Percentiles rank a stretch among this genome's conserved stretches.
phyloP scores from a whole-genome alignment of 1,140 invertebrate species.

The Trichonephila inaurata region DNA sequence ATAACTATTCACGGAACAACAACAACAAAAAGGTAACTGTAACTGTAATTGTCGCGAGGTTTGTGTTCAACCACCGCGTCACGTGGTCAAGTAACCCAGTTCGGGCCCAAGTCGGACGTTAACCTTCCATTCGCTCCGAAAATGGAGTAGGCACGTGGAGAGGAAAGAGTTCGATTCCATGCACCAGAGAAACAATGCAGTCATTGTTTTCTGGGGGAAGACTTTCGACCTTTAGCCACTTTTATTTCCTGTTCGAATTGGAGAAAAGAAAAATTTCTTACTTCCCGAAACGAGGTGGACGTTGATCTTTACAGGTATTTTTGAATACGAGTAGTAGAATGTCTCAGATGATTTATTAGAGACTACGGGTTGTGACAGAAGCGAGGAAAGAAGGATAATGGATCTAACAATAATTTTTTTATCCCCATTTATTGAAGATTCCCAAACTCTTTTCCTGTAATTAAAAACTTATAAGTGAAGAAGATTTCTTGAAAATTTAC shows the following conservation, averaged over 20 bases:
- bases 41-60: conserved; percentile 39
- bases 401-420: too few relatives aligned
- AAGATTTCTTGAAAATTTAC: too few relatives aligned
- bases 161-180: neutral
- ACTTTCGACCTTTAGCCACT: conserved; percentile 1
- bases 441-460: too few relatives aligned
- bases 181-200: conserved; percentile 17
- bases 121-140: neutral
- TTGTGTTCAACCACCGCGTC: neutral
- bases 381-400: too few relatives aligned
- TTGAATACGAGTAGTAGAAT: too few relatives aligned
- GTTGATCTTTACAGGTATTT: neutral
- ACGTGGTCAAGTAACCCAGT: conserved; percentile 49
- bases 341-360: too few relatives aligned
- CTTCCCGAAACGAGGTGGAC: neutral
- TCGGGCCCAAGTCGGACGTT: neutral
- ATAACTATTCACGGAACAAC: neutral
- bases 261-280: neutral
- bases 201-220: conserved; percentile 21
- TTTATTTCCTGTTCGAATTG: conserved; percentile 18
- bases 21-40: neutral
- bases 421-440: too few relatives aligned
- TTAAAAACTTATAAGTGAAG: too few relatives aligned
- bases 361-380: too few relatives aligned
- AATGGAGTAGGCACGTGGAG: conserved; percentile 45